Evolutionary conservation across 1,140 invertebrate genomes (phyloP).

Genomic region (Papilio polytes): DNA sequence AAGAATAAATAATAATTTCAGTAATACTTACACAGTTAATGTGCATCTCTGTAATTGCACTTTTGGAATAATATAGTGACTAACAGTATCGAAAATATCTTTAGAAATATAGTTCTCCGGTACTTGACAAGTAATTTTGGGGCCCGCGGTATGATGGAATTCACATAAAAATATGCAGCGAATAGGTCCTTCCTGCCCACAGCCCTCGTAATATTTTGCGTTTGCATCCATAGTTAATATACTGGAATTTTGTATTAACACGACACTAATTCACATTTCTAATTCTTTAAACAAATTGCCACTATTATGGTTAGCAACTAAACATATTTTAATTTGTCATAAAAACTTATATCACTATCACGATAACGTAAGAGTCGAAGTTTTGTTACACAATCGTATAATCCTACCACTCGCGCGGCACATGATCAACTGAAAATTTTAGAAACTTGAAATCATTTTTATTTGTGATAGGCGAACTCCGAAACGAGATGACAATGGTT

Average conservation of each 20-base stretch:
- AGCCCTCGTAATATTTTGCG: conserved; percentile 82
- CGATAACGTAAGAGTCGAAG: conserved; percentile 14
- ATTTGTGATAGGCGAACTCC: not conserved
- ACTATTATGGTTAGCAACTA: not conserved
- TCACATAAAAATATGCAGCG: conserved; percentile 93
- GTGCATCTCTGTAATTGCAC: conserved; percentile 93
- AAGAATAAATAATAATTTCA: not conserved
- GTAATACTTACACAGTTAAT: conserved; percentile 91
- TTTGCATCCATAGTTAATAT: conserved; percentile 75
- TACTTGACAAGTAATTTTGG: conserved; percentile 93
- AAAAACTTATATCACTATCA: conserved; percentile 13
- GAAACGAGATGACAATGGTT: not conserved
- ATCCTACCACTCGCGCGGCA: not conserved
- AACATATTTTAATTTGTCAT: not conserved
- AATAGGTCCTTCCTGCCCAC: conserved; percentile 88
- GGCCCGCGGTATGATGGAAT: conserved; percentile 92
- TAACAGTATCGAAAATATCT: conserved; percentile 95
- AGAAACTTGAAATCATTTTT: not conserved
- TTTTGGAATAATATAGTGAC: conserved; percentile 97
- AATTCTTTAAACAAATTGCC: not conserved
- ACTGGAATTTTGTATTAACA: conserved; percentile 40
- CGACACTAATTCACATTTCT: conserved; percentile 34
- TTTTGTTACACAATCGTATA: not conserved
- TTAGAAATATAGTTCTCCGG: conserved; percentile 94
- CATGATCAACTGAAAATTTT: conserved; percentile 22